Percentiles rank a stretch among this genome's conserved stretches.
These are phyloP conservation scores for Drosophila prosaltans DNA, from an alignment of 1,140 invertebrate genomes.

Conservation along the genomic window DNA sequence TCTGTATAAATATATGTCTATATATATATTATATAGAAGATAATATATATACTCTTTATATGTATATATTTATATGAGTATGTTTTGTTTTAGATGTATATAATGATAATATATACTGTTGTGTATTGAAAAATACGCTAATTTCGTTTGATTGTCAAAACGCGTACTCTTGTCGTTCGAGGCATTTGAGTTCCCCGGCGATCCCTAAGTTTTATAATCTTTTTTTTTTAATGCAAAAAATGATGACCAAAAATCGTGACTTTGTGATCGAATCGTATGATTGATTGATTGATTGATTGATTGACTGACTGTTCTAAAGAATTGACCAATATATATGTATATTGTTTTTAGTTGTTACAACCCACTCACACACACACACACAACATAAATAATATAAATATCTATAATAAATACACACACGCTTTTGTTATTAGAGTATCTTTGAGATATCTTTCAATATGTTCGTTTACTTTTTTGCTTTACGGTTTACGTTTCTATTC, in stretches of 20 bases:
- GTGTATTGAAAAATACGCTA: constrained; percentile 64
- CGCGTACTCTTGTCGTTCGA: constrained; percentile 80
- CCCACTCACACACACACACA: not conserved
- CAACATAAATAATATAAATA: not conserved
- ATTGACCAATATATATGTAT: constrained; percentile 3
- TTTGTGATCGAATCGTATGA: constrained; percentile 5
- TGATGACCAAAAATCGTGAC: constrained; percentile 28
- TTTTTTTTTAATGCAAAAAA: constrained; percentile 23
- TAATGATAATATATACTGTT: constrained; percentile 42
- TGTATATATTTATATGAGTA: constrained; percentile 45
- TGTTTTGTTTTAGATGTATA: constrained; percentile 30
- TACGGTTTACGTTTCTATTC: no score
- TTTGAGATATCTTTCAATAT: constrained; percentile 8
- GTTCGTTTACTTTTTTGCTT: not conserved
- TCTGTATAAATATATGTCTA: constrained; percentile 64
- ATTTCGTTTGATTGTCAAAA: constrained; percentile 83
- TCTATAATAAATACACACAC: not conserved
- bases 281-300: constrained; percentile 38
- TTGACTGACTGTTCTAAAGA: constrained; percentile 11
- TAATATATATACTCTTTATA: constrained; percentile 32
- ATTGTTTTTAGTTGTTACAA: not conserved
- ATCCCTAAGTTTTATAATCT: constrained; percentile 43
- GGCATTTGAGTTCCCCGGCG: constrained; percentile 59
- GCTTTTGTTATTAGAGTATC: not conserved
- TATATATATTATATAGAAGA: constrained; percentile 44